Base-by-base conservation (phyloP, 2,113 vertebrate genomes). In the Rhabdomys dilectus region DNA sequence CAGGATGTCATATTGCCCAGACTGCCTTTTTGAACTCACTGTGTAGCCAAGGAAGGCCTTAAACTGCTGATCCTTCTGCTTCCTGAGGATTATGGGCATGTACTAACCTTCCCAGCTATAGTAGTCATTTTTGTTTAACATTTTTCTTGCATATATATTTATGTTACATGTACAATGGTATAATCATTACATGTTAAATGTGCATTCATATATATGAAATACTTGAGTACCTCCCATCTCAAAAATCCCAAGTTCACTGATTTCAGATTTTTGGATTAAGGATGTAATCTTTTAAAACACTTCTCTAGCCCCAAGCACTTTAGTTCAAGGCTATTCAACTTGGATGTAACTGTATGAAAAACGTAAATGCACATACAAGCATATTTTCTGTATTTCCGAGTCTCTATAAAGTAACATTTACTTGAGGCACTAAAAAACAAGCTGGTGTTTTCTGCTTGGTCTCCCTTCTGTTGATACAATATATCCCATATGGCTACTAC, bases 61-160 rank as follows among this genome's bases (percentile, higher is more conserved):
- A 88, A 70, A 51, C 21, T 72, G 22, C 48, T 56, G 68, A 56
- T n/a, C 22, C 24, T 72, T 72, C 66, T 56, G 68, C 24, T 34
- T 86, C 22, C 68, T 72, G 22, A 88, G 48, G 7, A 73, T 88
- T 73, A 88, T 15, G 36, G 13, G 48, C n/a, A 29, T 75, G 51
- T 58, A 24, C 51, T 36, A 56, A n/a, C 36, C 51, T 58, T 13
- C 51, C 15, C 6, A 5, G 36, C n/a, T 89, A 72, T 89, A 58
- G n/a, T 73, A 58, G n/a, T 42, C 68, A 60, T 85, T 96, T 96
- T 29, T 73, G 70, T 39, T 80, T 36, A 96, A 72, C 53, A 73
- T 80, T 92, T 95, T 92, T 51, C 39, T 98, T 91, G 7, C 53
- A 22, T 82, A 13, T 91, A 62, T 62, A 89, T 92, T 5, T 89